A percentile compares a stretch with the other conserved stretches of the same genome.
Conservation (phyloP, 2,113 vertebrate genomes). For the Vidua macroura region DNA sequence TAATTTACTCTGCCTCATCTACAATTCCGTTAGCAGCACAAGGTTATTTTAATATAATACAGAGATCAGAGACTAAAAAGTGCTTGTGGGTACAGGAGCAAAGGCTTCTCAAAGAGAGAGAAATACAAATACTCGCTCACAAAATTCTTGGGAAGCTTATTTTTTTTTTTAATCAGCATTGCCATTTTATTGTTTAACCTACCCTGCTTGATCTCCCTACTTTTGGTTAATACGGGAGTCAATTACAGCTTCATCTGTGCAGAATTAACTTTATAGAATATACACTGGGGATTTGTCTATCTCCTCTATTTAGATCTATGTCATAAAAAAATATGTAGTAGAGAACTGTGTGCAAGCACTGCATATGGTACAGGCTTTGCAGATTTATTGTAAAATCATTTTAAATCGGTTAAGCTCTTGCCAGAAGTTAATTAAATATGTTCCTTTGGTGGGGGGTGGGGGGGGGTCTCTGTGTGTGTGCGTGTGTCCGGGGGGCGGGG, state of each 20-base stretch:
- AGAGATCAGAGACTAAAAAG: background rate
- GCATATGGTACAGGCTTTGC: slow-evolving; percentile 63
- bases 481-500: background rate
- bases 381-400: slow-evolving; percentile 72
- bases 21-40: background rate
- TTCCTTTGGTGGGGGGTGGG: slow-evolving; percentile 42
- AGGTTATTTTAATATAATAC: slow-evolving; percentile 33
- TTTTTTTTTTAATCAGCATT: slow-evolving; percentile 56
- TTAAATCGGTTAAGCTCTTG: slow-evolving; percentile 66
- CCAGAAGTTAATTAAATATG: slow-evolving; percentile 75
- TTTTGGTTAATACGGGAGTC: slow-evolving; percentile 72
- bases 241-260: slow-evolving; percentile 78
- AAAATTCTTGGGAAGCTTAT: slow-evolving; percentile 29
- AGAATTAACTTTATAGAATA: slow-evolving; percentile 78
- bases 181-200: slow-evolving; percentile 62
- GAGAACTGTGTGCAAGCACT: slow-evolving; percentile 45
- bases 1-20: background rate
- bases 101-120: slow-evolving; percentile 1
- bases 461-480: background rate
- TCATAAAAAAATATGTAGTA: slow-evolving; percentile 65
- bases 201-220: slow-evolving; percentile 66
- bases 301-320: slow-evolving; percentile 72
- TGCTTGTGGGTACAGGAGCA: background rate
- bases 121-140: slow-evolving; percentile 29
- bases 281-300: slow-evolving; percentile 73